These are phyloP conservation scores for Chionodraco myersi DNA, from an alignment of 2,113 vertebrate genomes.

Conservation along the genomic window DNA sequence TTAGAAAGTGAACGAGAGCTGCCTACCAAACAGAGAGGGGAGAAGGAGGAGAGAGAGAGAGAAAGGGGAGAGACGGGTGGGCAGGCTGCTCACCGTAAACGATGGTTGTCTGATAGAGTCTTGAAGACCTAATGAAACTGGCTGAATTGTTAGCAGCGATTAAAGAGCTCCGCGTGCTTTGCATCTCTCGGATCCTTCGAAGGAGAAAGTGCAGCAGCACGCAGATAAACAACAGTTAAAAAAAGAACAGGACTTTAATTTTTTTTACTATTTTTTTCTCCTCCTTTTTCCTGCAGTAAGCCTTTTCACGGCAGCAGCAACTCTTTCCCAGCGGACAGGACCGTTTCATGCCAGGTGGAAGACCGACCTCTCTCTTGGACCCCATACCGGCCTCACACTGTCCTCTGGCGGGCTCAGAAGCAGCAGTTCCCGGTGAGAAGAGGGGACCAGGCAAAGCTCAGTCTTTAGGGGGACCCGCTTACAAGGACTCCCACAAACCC, in stretches of 20 bases:
- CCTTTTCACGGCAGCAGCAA: slow-evolving; percentile 26
- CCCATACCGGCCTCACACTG: slow-evolving; percentile 36
- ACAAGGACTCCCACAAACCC: slow-evolving; percentile 48
- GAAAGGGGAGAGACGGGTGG: slow-evolving; percentile 62
- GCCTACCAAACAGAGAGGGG: slow-evolving; percentile 78
- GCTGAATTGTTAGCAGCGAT: slow-evolving; percentile 53
- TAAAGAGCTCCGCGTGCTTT: slow-evolving; percentile 33
- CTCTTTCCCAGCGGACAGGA: slow-evolving; percentile 52
- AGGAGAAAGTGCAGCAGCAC: slow-evolving; percentile 32
- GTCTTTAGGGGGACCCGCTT: slow-evolving; percentile 18
- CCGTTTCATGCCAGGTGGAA: slow-evolving; percentile 36
- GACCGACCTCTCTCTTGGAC: slow-evolving; percentile 56
- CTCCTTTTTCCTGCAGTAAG: neutral
- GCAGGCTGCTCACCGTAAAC: slow-evolving; percentile 60
- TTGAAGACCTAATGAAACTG: slow-evolving; percentile 63
- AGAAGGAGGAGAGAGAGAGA: slow-evolving; percentile 58
- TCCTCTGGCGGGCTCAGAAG: slow-evolving; percentile 57
- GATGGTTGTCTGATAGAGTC: slow-evolving; percentile 71
- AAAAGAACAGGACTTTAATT: slow-evolving; percentile 46
- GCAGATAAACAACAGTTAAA: slow-evolving; percentile 26
- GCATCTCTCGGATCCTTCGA: slow-evolving; percentile 30
- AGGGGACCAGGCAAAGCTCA: slow-evolving; percentile 29
- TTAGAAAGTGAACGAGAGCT: slow-evolving; percentile 77
- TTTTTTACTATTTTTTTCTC: neutral
- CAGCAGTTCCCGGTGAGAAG: slow-evolving; percentile 70